Evolutionary conservation across 2,888 invertebrate species (phyloP).

Genomic region (Epinotia bilunana): DNA sequence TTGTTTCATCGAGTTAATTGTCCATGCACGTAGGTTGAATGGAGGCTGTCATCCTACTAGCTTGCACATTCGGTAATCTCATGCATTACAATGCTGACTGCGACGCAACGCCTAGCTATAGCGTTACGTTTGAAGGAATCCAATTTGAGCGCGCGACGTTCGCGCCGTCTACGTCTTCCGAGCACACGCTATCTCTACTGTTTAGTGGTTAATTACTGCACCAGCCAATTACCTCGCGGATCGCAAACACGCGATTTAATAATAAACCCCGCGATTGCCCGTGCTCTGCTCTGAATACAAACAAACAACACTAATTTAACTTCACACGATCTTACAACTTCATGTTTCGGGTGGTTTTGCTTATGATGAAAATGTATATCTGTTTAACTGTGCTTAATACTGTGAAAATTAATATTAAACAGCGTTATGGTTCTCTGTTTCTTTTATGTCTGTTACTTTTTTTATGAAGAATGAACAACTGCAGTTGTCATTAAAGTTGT

Average conservation of each 20-base stretch:
- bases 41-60: slow-evolving; percentile 34
- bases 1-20: slow-evolving; percentile 42
- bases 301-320: slow-evolving; percentile 36
- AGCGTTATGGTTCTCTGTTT: neutral
- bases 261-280: slow-evolving; percentile 55
- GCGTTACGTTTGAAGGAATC: slow-evolving; percentile 38
- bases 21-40: slow-evolving; percentile 35
- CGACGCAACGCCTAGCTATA: slow-evolving; percentile 22
- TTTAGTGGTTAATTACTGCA: slow-evolving; percentile 62
- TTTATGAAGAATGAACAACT: neutral
- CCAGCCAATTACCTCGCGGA: slow-evolving; percentile 58
- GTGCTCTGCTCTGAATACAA: slow-evolving; percentile 27
- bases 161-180: slow-evolving; percentile 29
- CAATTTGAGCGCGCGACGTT: slow-evolving; percentile 38
- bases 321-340: slow-evolving; percentile 18
- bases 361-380: slow-evolving; percentile 4
- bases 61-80: slow-evolving; percentile 43
- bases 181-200: slow-evolving; percentile 50
- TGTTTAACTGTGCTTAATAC: neutral
- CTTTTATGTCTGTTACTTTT: neutral
- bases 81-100: slow-evolving; percentile 45
- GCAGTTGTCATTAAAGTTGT: neutral
- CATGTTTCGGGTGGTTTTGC: neutral
- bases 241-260: slow-evolving; percentile 66
- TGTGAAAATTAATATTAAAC: neutral